Base-by-base conservation (phyloP, 2,113 vertebrate genomes). In the Oxyura jamaicensis region DNA sequence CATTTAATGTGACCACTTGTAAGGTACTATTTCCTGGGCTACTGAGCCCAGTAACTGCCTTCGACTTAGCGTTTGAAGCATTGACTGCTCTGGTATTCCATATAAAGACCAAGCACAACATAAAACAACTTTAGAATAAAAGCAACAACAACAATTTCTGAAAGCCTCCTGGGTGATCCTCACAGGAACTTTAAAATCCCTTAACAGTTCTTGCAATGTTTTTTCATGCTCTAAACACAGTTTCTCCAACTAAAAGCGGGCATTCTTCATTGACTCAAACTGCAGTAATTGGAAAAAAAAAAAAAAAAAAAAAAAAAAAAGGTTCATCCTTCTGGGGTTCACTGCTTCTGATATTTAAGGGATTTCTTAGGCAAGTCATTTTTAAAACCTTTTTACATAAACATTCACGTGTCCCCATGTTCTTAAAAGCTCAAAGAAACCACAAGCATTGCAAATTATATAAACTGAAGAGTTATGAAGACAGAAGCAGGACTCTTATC, bases 1-100 rank as follows among this genome's bases (percentile, higher is more conserved):
- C 96, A 95, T 92, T 91, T 92, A 75, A 91, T 75, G 93, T 79
- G 92, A 82, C 90, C 96, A 93, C 92, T 93, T 94, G 80, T 84
- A 92, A 91, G 93, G 86, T 29, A 28, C 39, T 33, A 66, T 92
- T 90, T 92, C 86, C 86, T 73, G 39, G 39, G 78, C 58, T 68
- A 73, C 80, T 91, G 92, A 90, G 69, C 62, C 53, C 80, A 29
- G 86, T 53, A 94, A 89, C 86, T 91, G 74, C 80, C 50, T 93
- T 36, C 4, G 0, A 94, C 92, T 96, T 92, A 96, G 76, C 68
- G 80, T 80, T 88, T n/a, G 73, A 94, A 92, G 88, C 92, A 93
- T 28, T 82, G 88, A 92, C 86, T 91, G 58, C 82, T 83, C 83
- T 86, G 88, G 42, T 83, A 71, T 21, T 90, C 53, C 83, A 75